Evolutionary conservation across 2,888 invertebrate genomes (phyloP).

Genomic region (Alsophila aescularia): DNA sequence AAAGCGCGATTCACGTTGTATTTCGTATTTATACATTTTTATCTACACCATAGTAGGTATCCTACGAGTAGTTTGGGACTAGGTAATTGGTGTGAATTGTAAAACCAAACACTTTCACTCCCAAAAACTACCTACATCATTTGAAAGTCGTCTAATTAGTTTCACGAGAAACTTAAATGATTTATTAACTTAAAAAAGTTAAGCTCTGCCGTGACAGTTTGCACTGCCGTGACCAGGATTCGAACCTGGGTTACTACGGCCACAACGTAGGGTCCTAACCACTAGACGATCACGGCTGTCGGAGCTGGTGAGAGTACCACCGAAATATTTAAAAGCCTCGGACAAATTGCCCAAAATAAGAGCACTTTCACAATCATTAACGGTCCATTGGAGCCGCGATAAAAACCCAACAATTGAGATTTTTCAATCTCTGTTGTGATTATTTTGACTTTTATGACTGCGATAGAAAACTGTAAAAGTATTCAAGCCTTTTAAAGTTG

Average conservation of each 20-base stretch:
- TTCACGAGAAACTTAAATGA: neutral
- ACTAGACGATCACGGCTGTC: conserved; percentile 88
- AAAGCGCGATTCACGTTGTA: too few relatives aligned
- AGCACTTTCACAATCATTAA: conserved; percentile 18
- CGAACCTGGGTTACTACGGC: conserved; percentile 90
- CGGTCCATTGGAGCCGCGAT: conserved; percentile 15
- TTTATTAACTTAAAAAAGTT: conserved; percentile 28
- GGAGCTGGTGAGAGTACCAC: conserved; percentile 49
- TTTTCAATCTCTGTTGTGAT: conserved; percentile 3
- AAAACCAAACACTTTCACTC: too few relatives aligned
- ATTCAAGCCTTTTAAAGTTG: too few relatives aligned
- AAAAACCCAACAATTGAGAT: neutral
- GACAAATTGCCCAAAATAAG: neutral
- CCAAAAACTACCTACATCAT: too few relatives aligned
- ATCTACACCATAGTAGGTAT: too few relatives aligned
- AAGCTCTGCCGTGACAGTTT: conserved; percentile 59
- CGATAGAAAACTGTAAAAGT: too few relatives aligned
- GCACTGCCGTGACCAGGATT: conserved; percentile 75
- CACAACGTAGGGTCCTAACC: conserved; percentile 89
- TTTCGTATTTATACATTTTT: too few relatives aligned
- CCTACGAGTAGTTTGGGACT: too few relatives aligned
- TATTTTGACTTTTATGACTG: neutral
- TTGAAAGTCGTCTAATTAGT: too few relatives aligned
- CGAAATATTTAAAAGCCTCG: conserved; percentile 18
- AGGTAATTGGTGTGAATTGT: too few relatives aligned